Conservation (phyloP, 2,113 vertebrate species). For the Chionomys nivalis region DNA sequence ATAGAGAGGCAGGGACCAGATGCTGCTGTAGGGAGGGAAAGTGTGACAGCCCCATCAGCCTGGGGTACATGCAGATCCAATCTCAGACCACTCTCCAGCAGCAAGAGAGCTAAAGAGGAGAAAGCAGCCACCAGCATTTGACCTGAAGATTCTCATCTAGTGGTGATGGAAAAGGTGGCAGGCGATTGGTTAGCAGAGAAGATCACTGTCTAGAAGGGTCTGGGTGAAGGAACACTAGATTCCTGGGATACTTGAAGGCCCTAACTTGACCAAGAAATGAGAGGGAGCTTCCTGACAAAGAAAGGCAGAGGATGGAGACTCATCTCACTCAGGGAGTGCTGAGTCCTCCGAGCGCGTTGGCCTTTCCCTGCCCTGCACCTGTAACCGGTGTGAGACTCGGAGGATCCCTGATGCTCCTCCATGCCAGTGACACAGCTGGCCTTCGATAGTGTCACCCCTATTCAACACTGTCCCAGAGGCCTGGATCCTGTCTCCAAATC, state of each 20-base stretch:
- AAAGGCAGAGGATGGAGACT: not conserved
- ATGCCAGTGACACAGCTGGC: no score
- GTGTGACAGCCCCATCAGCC: not conserved
- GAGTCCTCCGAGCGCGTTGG: not conserved
- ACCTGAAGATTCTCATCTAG: constrained; percentile 32
- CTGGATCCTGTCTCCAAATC: accelerated
- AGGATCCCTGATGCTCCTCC: not conserved
- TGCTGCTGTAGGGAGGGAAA: not conserved
- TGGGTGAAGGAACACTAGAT: not conserved
- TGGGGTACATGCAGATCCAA: not conserved
- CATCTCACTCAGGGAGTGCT: not conserved
- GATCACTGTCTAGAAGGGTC: accelerated
- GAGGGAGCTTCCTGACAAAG: not conserved
- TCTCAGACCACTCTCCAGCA: not conserved
- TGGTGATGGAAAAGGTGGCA: not conserved
- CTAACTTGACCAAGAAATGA: not conserved
- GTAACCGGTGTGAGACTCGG: not conserved
- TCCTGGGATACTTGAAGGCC: not conserved
- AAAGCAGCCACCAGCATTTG: not conserved
- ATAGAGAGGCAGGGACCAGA: not conserved
- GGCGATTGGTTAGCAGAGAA: not conserved
- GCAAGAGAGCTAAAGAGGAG: not conserved
- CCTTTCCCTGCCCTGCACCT: not conserved
- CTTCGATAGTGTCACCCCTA: accelerated
- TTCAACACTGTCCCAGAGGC: accelerated